Evolutionary conservation across 2,797 vertebrate species (phyloP).

Genomic region (Hypotaenidia okinawae): DNA sequence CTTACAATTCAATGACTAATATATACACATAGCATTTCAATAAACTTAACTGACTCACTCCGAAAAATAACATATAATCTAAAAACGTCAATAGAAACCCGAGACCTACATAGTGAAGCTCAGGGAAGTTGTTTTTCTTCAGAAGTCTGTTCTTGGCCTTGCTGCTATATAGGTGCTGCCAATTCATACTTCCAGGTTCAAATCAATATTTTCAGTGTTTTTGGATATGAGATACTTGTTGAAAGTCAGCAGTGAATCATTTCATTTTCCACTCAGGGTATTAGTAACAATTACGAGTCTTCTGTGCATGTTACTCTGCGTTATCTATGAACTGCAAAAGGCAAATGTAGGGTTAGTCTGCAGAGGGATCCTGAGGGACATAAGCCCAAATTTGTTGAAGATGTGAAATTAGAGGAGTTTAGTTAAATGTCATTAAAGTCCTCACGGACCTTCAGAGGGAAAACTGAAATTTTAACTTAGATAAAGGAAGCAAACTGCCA

Average conservation of each 20-base stretch:
- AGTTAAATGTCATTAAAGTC: neutral
- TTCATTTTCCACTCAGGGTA: neutral
- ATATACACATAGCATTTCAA: neutral
- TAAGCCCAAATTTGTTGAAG: neutral
- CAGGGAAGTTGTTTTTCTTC: neutral
- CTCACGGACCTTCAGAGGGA: neutral
- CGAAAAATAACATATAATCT: slow-evolving; percentile 14
- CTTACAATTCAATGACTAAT: slow-evolving; percentile 19
- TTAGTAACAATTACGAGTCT: neutral
- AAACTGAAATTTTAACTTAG: neutral
- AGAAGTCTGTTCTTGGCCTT: neutral
- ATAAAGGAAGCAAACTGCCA: neutral
- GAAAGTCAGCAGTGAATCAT: neutral
- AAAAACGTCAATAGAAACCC: neutral
- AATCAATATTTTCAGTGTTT: slow-evolving; percentile 21
- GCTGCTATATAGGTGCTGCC: neutral
- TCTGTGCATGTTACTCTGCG: neutral
- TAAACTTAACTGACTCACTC: neutral
- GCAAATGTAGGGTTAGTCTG: neutral
- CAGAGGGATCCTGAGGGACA: neutral
- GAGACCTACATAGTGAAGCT: neutral
- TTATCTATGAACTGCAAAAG: neutral
- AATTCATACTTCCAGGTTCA: slow-evolving; percentile 19
- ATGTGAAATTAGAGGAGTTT: neutral
- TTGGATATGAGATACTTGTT: neutral